These are phyloP conservation scores for Botia kubotai DNA, from an alignment of 2,797 vertebrate genomes.

Conservation along the genomic window DNA sequence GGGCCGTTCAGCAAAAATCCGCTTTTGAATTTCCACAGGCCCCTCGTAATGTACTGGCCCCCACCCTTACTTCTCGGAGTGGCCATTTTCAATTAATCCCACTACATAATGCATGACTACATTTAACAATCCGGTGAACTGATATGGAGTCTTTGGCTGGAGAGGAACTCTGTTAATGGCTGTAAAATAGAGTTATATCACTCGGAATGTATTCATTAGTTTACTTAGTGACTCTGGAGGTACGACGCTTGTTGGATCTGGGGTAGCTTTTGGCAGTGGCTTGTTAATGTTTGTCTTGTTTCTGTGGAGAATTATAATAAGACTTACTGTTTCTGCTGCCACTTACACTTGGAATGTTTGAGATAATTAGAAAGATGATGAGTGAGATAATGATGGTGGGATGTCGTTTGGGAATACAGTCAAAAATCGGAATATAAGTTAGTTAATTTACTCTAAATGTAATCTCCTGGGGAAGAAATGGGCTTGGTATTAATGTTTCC, in stretches of 20 bases:
- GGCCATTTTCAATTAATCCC: conserved; percentile 81
- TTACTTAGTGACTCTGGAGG: conserved; percentile 51
- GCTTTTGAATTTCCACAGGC: conserved; percentile 76
- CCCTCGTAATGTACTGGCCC: conserved; percentile 73
- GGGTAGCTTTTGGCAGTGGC: conserved; percentile 32
- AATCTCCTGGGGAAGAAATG: not conserved
- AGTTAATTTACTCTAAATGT: not conserved
- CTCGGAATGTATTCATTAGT: conserved; percentile 67
- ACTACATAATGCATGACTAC: conserved; percentile 81
- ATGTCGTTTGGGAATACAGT: not conserved
- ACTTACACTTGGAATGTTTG: not conserved
- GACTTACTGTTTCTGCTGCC: conserved; percentile 8
- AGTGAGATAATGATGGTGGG: not conserved
- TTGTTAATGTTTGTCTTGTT: conserved; percentile 20
- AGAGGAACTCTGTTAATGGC: conserved; percentile 77
- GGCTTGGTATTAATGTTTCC: not conserved
- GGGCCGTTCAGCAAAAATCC: conserved; percentile 75
- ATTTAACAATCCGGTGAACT: conserved; percentile 83
- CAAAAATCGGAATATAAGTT: conserved; percentile 1
- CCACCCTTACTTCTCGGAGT: conserved; percentile 61
- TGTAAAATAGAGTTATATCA: conserved; percentile 76
- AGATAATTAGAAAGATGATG: conserved; percentile 17
- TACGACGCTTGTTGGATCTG: conserved; percentile 35
- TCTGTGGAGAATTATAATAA: conserved; percentile 32
- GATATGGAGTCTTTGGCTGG: conserved; percentile 77